Conservation (phyloP, 2,888 invertebrate genomes). For the Aleiodes alternator region DNA sequence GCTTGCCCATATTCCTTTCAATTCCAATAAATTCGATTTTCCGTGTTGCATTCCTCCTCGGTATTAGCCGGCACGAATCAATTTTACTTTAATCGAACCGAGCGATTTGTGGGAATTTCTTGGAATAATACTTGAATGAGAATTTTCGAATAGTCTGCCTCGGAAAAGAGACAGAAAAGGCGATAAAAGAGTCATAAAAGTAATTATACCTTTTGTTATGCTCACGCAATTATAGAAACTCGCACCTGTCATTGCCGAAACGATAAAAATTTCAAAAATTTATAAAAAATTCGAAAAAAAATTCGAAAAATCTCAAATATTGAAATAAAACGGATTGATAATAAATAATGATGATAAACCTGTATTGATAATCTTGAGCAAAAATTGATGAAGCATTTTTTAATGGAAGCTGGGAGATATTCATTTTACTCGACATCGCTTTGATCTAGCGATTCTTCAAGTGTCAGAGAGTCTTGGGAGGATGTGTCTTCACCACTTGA, state of each 20-base stretch:
- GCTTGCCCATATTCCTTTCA: background rate
- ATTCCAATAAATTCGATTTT: slow-evolving; percentile 28
- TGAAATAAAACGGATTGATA: too few relatives aligned
- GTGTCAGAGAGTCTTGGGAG: slow-evolving; percentile 64
- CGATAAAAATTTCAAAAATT: too few relatives aligned
- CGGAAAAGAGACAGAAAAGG: too few relatives aligned
- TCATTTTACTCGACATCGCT: slow-evolving; percentile 49
- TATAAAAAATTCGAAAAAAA: too few relatives aligned
- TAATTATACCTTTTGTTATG: slow-evolving; percentile 38
- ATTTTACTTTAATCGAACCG: slow-evolving; percentile 20
- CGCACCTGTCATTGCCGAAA: too few relatives aligned
- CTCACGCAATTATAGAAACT: slow-evolving; percentile 6
- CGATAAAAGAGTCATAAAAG: background rate
- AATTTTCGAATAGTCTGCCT: background rate
- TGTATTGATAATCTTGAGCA: too few relatives aligned
- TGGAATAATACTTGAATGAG: background rate
- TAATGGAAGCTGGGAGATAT: background rate
- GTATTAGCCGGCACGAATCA: slow-evolving; percentile 18
- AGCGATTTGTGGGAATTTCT: background rate
- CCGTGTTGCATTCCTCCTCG: background rate
- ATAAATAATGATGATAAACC: too few relatives aligned
- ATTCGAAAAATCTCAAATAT: too few relatives aligned
- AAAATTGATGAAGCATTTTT: background rate
- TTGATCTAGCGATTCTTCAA: slow-evolving; percentile 19
- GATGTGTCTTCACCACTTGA: slow-evolving; percentile 60